Percentiles rank a stretch among this genome's conserved stretches.
Conservation (phyloP, 2,113 vertebrate genomes). For the Ophthalmolycus amberensis region DNA sequence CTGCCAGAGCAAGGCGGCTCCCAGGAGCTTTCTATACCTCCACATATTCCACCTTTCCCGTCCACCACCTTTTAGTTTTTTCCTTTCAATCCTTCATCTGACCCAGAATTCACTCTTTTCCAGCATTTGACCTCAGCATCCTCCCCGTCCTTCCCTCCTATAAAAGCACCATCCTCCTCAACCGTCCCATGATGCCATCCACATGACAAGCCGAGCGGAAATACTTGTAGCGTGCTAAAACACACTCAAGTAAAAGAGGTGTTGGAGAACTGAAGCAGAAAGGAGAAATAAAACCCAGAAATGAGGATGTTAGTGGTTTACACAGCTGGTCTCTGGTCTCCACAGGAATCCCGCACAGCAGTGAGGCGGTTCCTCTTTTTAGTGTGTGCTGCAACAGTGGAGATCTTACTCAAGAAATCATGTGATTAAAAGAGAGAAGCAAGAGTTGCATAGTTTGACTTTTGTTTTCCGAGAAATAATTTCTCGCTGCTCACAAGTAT, state of each 20-base stretch:
- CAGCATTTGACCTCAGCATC: constrained; percentile 17
- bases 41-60: constrained; percentile 47
- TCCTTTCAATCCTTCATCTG: constrained; percentile 28
- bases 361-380: neutral
- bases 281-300: neutral
- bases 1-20: constrained; percentile 71
- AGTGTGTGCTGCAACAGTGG: constrained; percentile 6
- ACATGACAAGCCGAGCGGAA: constrained; percentile 42
- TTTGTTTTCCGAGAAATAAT: neutral
- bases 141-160: neutral
- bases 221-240: constrained; percentile 61
- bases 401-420: constrained; percentile 23
- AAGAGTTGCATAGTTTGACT: neutral
- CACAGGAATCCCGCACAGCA: constrained; percentile 20
- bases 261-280: constrained; percentile 25
- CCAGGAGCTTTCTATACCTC: constrained; percentile 59
- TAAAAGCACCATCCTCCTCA: constrained; percentile 14
- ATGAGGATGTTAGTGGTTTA: constrained; percentile 3
- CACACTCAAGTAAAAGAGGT: constrained; percentile 37
- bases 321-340: constrained; percentile 19
- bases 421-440: constrained; percentile 6
- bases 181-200: neutral
- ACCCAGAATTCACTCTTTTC: constrained; percentile 34
- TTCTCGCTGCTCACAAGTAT: neutral
- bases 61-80: constrained; percentile 27